Conservation (phyloP, 2,797 vertebrate genomes). For the Margarornis squamiger region DNA sequence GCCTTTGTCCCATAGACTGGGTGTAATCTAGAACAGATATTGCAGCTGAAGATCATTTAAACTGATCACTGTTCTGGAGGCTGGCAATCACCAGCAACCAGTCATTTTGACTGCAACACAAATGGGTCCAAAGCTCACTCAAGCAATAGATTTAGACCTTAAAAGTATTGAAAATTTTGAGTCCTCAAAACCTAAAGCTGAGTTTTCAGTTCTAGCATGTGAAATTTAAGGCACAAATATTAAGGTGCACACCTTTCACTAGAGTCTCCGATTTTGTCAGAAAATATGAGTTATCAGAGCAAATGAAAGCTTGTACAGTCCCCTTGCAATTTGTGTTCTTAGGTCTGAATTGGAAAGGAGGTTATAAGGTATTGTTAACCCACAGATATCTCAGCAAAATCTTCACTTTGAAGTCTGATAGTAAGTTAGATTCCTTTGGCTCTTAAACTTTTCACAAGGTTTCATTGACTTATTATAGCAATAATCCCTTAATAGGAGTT, state of each 20-base stretch:
- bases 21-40: not conserved
- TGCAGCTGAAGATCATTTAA: not conserved
- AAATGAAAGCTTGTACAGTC: not conserved
- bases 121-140: not conserved
- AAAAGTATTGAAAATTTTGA: not conserved
- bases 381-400: not conserved
- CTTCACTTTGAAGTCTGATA: not conserved
- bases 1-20: not conserved
- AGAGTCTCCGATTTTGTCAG: not conserved
- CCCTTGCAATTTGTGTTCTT: not conserved
- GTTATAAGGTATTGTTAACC: not conserved
- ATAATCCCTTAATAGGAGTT: not conserved
- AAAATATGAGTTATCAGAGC: not conserved
- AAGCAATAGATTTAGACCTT: not conserved
- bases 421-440: not conserved
- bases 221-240: not conserved
- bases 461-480: not conserved
- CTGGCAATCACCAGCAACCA: not conserved
- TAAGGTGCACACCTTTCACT: not conserved
- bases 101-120: not conserved
- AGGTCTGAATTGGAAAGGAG: not conserved
- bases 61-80: not conserved
- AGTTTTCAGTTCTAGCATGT: not conserved
- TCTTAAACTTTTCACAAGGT: not conserved
- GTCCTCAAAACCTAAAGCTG: not conserved